Evolutionary conservation across 2,113 vertebrate species (phyloP).

Genomic region (Leucopsar rothschildi): DNA sequence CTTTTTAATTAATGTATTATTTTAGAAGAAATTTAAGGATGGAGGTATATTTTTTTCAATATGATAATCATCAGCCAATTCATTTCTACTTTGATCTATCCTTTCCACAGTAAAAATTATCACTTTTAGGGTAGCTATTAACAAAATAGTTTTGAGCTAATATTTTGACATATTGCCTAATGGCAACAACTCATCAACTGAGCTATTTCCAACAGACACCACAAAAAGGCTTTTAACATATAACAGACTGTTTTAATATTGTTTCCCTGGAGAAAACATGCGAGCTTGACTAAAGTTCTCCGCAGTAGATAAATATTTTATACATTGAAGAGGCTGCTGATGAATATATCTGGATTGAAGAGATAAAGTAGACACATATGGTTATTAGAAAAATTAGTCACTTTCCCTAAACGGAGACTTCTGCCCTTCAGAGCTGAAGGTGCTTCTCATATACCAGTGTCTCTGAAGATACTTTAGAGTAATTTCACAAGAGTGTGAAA

Average conservation of each 20-base stretch:
- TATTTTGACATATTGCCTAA: not conserved
- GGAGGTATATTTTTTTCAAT: not conserved
- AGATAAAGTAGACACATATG: not conserved
- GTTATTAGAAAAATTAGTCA: not conserved
- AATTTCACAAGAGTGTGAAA: not conserved
- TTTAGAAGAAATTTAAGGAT: not conserved
- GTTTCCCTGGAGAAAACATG: not conserved
- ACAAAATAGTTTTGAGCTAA: not conserved
- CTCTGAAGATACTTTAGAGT: not conserved
- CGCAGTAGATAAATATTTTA: conserved; percentile 1
- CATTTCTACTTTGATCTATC: not conserved
- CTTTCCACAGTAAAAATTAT: not conserved
- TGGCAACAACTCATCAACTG: not conserved
- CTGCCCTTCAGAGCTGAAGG: not conserved
- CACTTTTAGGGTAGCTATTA: not conserved
- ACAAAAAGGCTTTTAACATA: not conserved
- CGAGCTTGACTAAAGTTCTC: not conserved
- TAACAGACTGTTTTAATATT: not conserved
- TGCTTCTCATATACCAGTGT: not conserved
- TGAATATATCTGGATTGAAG: not conserved
- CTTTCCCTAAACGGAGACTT: not conserved
- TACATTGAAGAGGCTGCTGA: not conserved
- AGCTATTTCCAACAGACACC: not conserved
- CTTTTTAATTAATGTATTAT: not conserved
- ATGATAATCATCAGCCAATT: not conserved